phyloP scores from a whole-genome alignment of 2,797 vertebrate species.

The Vireo griseus region DNA sequence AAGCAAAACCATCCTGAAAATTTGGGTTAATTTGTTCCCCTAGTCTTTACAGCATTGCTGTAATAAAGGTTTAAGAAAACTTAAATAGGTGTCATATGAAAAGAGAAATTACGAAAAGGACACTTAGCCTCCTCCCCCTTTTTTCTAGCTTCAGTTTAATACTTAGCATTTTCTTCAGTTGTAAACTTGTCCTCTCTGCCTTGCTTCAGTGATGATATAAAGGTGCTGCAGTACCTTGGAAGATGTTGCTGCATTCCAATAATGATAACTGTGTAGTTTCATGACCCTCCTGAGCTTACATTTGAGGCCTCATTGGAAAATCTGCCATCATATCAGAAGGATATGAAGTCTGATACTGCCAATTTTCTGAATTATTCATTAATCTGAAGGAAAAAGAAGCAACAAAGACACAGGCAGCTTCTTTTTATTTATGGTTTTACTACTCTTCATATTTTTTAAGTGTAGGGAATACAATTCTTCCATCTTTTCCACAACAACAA shows the following conservation, averaged over 20 bases:
- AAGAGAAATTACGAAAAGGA: background rate
- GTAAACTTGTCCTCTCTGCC: background rate
- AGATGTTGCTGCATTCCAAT: conserved; percentile 36
- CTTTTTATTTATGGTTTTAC: conserved; percentile 45
- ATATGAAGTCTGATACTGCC: conserved; percentile 49
- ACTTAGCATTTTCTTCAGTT: conserved; percentile 66
- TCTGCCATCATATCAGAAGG: conserved; percentile 46
- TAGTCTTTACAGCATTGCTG: background rate
- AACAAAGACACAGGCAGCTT: background rate
- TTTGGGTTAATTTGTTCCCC: background rate
- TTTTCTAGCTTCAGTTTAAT: conserved; percentile 45
- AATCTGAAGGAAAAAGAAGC: conserved; percentile 3
- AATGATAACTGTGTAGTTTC: conserved; percentile 48
- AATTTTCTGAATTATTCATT: conserved; percentile 68
- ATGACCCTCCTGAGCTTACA: conserved; percentile 57
- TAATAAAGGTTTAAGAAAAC: background rate
- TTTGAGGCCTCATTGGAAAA: conserved; percentile 61
- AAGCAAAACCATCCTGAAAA: background rate
- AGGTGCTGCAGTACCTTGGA: conserved; percentile 34
- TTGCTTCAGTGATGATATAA: conserved; percentile 38
- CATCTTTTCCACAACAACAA: background rate
- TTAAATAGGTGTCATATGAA: background rate
- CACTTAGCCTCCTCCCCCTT: background rate
- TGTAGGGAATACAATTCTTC: conserved; percentile 16
- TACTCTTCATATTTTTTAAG: conserved; percentile 22